Percentiles rank a stretch among this genome's conserved stretches.
These are phyloP conservation scores for Pipa parva DNA, from an alignment of 2,113 vertebrate species.

Conservation along the genomic window DNA sequence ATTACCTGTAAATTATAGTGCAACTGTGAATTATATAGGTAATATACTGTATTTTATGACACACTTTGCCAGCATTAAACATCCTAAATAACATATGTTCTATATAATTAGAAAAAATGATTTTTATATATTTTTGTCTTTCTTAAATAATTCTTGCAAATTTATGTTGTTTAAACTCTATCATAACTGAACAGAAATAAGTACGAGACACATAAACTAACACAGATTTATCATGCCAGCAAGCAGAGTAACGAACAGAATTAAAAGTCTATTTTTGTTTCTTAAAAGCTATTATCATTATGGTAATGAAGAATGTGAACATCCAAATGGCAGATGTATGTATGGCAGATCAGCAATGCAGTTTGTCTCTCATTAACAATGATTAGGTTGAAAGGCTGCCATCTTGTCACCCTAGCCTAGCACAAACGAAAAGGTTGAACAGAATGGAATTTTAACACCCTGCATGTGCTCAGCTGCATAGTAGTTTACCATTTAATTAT, in stretches of 20 bases:
- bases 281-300: slow-evolving; percentile 37
- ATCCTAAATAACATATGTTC: no score
- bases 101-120: no score
- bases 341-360: slow-evolving; percentile 15
- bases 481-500: slow-evolving; percentile 12
- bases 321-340: slow-evolving; percentile 36
- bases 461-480: slow-evolving; percentile 15
- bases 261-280: slow-evolving; percentile 27
- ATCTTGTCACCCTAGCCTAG: slow-evolving; percentile 26
- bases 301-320: slow-evolving; percentile 19
- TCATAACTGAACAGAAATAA: no score
- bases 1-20: no score
- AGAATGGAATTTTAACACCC: neutral
- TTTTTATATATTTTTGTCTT: no score
- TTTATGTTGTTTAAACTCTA: no score
- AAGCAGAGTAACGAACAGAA: neutral
- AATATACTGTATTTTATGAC: no score
- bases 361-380: slow-evolving; percentile 34
- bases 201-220: no score
- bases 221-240: slow-evolving; percentile 15
- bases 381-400: slow-evolving; percentile 30
- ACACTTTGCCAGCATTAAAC: no score
- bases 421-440: slow-evolving; percentile 2
- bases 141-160: no score
- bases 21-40: no score